Conservation (phyloP, 2,888 invertebrate species). For the Lepas anatifera region DNA sequence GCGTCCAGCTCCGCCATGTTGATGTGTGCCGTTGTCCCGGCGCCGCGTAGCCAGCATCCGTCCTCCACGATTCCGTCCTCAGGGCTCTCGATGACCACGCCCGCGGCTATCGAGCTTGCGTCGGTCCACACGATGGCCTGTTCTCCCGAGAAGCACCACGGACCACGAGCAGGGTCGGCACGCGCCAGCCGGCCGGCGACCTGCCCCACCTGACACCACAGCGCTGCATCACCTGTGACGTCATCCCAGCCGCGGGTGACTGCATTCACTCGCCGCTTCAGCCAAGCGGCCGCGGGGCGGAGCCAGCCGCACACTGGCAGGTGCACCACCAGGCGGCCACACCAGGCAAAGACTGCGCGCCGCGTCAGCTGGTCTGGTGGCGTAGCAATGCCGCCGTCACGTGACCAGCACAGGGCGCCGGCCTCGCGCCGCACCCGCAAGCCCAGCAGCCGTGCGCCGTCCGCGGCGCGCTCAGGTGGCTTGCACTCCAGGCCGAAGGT, state of each 20-base stretch:
- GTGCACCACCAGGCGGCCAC: neutral
- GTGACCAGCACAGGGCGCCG: neutral
- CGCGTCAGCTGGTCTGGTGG: conserved; percentile 11
- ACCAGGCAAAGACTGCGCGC: conserved; percentile 10
- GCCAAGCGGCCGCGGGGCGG: neutral
- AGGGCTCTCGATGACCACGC: too few species aligned
- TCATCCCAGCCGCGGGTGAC: neutral
- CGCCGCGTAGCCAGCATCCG: too few species aligned
- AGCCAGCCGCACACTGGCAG: conserved; percentile 13
- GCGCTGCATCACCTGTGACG: neutral
- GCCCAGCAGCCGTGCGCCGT: conserved; percentile 9
- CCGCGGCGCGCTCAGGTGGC: conserved; percentile 1
- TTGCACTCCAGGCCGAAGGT: too few species aligned
- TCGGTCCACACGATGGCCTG: neutral
- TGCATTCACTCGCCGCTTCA: conserved; percentile 12
- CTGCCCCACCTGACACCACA: neutral
- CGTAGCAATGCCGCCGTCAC: neutral
- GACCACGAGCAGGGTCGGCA: neutral
- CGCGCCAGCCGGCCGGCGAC: neutral
- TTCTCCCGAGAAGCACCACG: neutral
- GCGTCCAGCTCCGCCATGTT: too few species aligned
- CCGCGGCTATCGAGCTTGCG: neutral
- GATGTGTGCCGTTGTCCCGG: too few species aligned
- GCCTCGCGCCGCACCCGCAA: neutral
- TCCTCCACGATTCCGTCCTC: too few species aligned